Evolutionary conservation across 2,888 invertebrate species (phyloP).

Genomic region (Bellardia pandia): DNA sequence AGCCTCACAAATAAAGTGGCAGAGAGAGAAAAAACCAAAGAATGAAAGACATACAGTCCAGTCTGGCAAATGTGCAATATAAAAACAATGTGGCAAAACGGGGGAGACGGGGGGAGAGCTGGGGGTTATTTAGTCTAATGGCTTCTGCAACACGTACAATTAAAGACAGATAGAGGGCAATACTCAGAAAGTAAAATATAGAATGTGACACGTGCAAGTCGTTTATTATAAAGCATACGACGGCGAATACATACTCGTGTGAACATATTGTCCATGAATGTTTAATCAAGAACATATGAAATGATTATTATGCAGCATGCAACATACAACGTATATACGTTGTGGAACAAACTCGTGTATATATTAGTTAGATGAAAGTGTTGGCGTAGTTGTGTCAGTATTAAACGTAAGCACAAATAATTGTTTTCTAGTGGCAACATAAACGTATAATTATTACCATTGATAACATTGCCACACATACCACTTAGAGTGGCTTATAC

Average conservation of each 20-base stretch:
- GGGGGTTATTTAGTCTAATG: slow-evolving; percentile 46
- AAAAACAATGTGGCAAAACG: neutral
- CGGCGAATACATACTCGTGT: neutral
- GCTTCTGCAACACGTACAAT: neutral
- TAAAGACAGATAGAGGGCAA: neutral
- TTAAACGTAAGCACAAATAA: slow-evolving; percentile 44
- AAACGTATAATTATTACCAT: slow-evolving; percentile 66
- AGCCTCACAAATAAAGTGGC: neutral
- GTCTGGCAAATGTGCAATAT: slow-evolving; percentile 33
- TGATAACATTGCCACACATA: slow-evolving; percentile 41
- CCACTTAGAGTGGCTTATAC: too few relatives aligned
- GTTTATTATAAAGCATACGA: slow-evolving; percentile 59
- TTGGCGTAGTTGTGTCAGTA: slow-evolving; percentile 2
- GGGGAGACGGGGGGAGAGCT: neutral
- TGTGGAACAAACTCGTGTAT: neutral
- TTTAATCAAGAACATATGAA: slow-evolving; percentile 52
- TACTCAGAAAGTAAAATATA: neutral
- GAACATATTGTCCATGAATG: slow-evolving; percentile 55
- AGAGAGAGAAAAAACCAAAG: slow-evolving; percentile 6
- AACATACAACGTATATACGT: slow-evolving; percentile 14
- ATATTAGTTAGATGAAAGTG: neutral
- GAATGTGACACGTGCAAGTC: slow-evolving; percentile 71
- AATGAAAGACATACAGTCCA: slow-evolving; percentile 19
- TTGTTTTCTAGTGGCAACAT: slow-evolving; percentile 67
- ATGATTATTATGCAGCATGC: slow-evolving; percentile 43